Evolutionary conservation across 2,888 invertebrate species (phyloP), one percentile per base, ranked within the genome.

Genomic region (Rhagonycha fulva): DNA sequence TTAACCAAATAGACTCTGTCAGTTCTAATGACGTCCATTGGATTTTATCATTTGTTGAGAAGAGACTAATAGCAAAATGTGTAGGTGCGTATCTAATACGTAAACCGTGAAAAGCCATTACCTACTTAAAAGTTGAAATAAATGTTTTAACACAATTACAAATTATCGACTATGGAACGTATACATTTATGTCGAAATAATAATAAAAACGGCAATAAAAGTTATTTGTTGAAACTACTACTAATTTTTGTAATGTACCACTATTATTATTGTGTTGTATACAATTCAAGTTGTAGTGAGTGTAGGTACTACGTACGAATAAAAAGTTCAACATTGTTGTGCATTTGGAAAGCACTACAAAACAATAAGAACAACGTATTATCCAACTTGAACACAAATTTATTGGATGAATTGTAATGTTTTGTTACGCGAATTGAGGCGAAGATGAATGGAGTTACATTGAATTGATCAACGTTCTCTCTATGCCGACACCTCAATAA

Each of bases 381-480:
- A 66, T 67, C 71, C 71, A 72, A 72, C 71, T 72, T 67, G 71
- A 77, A 73, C 70, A 60, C 75, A 74, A 77, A 76, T 80, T 74
- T 80, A 74, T 77, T 70, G 76, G 78, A 80, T 80, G 71, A 75
- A 76, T 72, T 75, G 73, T 75, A 71, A 68, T 71, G 71, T 70
- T 75, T 75, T 66, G 68, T 74, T 76, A 72, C 66, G 76, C 60
- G 72, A 74, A 71, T 70, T 70, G 68, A 74, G 63, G 69, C 73
- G 72, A 78, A 78, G 76, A 79, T 76, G 76, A 74, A 76, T 72
- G 76, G 72, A 71, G 77, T 73, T 73, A 78, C 75, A 77, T 73
- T 69, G 72, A 75, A 78, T 80, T 80, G 80, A 80, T 80, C 78
- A 78, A 79, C 76, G 73, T 72, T 76, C 77, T 74, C 26, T 66